Evolutionary conservation across 2,113 vertebrate genomes (phyloP), one percentile per base, ranked within the genome.

Genomic region (Meles meles): DNA sequence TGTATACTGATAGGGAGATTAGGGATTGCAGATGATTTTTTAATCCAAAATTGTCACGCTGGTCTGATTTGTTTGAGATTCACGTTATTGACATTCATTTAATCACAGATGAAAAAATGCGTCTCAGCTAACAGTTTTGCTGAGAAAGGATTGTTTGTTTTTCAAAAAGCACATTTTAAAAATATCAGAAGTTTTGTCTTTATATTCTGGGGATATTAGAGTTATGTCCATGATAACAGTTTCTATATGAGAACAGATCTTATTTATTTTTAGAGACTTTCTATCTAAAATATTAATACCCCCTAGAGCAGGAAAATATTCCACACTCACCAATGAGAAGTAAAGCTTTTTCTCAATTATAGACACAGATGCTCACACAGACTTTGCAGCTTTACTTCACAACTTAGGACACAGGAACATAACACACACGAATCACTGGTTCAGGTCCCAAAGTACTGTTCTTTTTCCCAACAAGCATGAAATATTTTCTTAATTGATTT

Each of bases 401-500:
- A 85, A n/a, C 42, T n/a, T 52, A 42, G 55, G 57, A 39, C 42
- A 34, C n/a, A 29, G 37, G 82, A 88, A 49, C 34, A 55, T n/a
- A 65, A 37, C 34, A 77, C 17, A 89, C 14, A 90, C 1, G 21
- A 10, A 37, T 72, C 87, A 90, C 23, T 90, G 44, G 29, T 29
- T 65, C n/a, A 72, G 21, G 49, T 84, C 25, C 59, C 69, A 87
- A 72, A 91, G n/a, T 44, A 21, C 55, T 67, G 20, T 82, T 83
- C 57, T 82, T n/a, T 5, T 77, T 77, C 34, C 39, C 57, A 67
- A 9, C 47, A 14, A 88, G 49, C 20, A 34, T 76, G 39, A 34
- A 67, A 67, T 83, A 74, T 49, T 76, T 83, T 93, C 55, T 84
- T 77, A 93, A 84, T 42, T 88, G 67, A 82, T 67, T 83, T 96